Conservation (phyloP, 64 coral and sea anemone species). For the Montipora cactus region DNA sequence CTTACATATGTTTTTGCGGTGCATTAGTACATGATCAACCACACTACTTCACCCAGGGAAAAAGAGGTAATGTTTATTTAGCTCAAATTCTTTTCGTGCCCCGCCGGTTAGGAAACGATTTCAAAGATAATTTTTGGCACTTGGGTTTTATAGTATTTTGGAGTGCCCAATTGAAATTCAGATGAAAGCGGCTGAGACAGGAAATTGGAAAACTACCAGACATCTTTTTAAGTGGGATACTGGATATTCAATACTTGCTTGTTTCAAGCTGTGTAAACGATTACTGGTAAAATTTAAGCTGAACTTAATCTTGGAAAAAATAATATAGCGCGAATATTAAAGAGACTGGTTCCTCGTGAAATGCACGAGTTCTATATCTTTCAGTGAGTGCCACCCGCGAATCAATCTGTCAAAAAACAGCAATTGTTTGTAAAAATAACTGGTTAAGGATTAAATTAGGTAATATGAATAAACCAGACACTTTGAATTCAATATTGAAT, state of each 20-base stretch:
- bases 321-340: no score
- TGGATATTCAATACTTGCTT: neutral
- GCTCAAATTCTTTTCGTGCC: slow-evolving; percentile 13
- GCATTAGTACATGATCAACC: neutral
- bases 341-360: neutral
- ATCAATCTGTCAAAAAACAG: neutral
- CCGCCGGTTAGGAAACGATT: neutral
- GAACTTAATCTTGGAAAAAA: no score
- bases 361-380: neutral
- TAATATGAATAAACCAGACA: neutral
- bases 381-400: neutral
- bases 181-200: neutral
- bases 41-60: neutral
- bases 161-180: neutral
- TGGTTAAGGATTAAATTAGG: neutral
- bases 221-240: neutral
- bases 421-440: neutral
- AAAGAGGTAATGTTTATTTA: neutral
- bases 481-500: neutral
- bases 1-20: neutral
- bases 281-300: neutral
- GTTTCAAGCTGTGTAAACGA: neutral
- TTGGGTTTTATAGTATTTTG: neutral
- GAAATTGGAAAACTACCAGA: slow-evolving; percentile 8
- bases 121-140: neutral